Conservation (phyloP, 2,888 invertebrate species). For the Standfussiana lucernea region DNA sequence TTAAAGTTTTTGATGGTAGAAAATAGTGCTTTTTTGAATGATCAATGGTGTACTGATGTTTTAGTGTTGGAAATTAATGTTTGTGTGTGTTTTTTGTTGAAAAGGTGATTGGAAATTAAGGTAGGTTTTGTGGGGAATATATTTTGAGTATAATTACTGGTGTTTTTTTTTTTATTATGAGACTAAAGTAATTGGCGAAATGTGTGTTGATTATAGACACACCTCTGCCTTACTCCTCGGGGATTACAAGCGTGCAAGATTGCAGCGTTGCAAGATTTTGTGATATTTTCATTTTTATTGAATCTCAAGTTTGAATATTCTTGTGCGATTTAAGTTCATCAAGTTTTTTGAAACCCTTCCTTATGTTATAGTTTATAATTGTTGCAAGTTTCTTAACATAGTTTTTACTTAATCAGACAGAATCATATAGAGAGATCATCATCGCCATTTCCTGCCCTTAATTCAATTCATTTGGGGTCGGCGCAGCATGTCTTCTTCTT, state of each 20-base stretch:
- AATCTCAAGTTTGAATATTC: neutral
- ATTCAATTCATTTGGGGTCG: no score
- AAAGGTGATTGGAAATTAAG: neutral
- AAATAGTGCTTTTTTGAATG: neutral
- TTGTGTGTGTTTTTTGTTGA: neutral
- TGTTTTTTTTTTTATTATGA: neutral
- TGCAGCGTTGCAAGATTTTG: no score
- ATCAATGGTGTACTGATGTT: conserved; percentile 25
- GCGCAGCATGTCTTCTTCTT: no score
- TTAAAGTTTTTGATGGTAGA: neutral
- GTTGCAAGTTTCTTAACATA: neutral
- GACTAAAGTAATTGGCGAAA: neutral
- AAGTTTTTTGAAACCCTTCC: neutral
- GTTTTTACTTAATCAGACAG: neutral
- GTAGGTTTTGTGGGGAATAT: conserved; percentile 4
- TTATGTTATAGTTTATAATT: neutral
- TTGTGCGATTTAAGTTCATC: neutral
- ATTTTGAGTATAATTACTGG: neutral
- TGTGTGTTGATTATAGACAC: neutral
- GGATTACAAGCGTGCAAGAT: neutral
- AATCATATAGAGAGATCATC: neutral
- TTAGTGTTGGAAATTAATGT: neutral
- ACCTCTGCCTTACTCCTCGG: neutral
- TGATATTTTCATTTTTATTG: neutral
- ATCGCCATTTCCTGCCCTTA: no score